Conservation (phyloP, 2,113 vertebrate species). For the Aspidoscelis tigris region DNA sequence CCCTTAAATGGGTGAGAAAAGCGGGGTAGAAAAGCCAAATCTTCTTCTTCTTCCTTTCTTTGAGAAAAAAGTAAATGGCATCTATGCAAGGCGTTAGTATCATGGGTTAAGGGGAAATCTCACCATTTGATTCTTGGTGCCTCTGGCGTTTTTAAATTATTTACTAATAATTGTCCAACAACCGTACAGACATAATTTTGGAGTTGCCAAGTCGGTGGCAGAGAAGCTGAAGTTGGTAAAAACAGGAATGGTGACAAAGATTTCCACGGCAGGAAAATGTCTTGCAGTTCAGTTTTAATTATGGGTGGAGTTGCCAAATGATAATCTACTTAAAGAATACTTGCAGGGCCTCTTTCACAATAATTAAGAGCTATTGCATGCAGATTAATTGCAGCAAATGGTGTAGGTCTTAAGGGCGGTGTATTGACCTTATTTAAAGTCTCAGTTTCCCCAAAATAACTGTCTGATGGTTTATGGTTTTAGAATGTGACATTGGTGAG, state of each 20-base stretch:
- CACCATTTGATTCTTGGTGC: background rate
- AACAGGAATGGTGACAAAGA: background rate
- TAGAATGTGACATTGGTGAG: background rate
- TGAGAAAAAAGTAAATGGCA: background rate
- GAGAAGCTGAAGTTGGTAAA: background rate
- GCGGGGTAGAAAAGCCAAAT: too few species aligned
- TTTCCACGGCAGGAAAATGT: too few species aligned
- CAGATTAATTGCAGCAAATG: too few species aligned
- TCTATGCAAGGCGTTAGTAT: background rate
- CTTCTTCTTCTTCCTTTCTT: background rate
- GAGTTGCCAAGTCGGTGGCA: background rate
- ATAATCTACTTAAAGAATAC: background rate
- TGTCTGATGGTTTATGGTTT: background rate
- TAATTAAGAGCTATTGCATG: too few species aligned
- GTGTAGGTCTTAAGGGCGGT: background rate
- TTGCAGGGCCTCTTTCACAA: background rate
- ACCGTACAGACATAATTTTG: background rate
- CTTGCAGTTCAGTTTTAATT: background rate
- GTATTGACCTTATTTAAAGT: background rate
- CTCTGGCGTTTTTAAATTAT: background rate
- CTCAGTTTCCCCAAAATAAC: background rate
- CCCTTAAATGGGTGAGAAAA: too few species aligned
- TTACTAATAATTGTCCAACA: constrained; percentile 37
- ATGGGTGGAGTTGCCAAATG: background rate
- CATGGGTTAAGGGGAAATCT: background rate